These are phyloP conservation scores for Calephelis nemesis DNA, from an alignment of 1,140 invertebrate species.

Conservation along the genomic window DNA sequence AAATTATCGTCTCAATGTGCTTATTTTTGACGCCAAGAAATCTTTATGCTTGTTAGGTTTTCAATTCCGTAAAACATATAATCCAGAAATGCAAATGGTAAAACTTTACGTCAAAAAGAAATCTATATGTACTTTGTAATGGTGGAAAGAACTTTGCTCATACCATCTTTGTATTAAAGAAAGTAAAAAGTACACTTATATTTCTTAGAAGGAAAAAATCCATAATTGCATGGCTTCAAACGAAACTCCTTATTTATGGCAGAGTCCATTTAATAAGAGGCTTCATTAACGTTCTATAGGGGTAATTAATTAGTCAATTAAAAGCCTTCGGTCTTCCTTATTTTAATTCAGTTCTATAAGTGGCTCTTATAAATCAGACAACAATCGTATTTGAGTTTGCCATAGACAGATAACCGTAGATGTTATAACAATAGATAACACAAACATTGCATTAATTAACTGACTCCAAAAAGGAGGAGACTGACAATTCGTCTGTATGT, in stretches of 20 bases:
- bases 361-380: slow-evolving; percentile 46
- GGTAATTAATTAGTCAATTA: slow-evolving; percentile 65
- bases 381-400: slow-evolving; percentile 44
- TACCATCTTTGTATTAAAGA: slow-evolving; percentile 12
- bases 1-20: too few species aligned
- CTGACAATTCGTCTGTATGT: too few species aligned
- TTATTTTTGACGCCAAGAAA: too few species aligned
- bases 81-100: too few species aligned
- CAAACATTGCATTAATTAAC: not conserved
- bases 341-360: slow-evolving; percentile 42
- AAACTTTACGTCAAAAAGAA: too few species aligned
- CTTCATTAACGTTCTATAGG: slow-evolving; percentile 48
- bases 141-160: not conserved
- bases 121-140: too few species aligned
- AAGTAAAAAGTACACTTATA: slow-evolving; percentile 9
- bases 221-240: slow-evolving; percentile 22
- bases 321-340: slow-evolving; percentile 47
- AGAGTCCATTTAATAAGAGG: slow-evolving; percentile 36
- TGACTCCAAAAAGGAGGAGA: too few species aligned
- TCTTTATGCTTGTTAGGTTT: too few species aligned
- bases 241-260: slow-evolving; percentile 21
- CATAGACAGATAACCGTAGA: slow-evolving; percentile 23
- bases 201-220: slow-evolving; percentile 13
- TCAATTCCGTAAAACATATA: too few species aligned
- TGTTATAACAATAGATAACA: slow-evolving; percentile 9